Base-by-base conservation (phyloP, 2,888 invertebrate genomes). In the Tethea ocularis region DNA sequence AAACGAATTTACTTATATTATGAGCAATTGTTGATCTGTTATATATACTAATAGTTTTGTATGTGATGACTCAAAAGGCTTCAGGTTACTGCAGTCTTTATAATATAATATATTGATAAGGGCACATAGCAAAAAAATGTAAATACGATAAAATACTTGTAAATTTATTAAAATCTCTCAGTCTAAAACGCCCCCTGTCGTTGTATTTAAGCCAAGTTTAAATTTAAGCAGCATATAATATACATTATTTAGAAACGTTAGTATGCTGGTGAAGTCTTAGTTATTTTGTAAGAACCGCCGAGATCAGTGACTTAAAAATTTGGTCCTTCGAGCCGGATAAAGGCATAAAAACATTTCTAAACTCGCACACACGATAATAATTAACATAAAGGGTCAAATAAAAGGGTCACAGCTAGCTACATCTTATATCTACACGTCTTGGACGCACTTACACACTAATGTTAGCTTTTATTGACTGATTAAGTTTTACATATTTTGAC, bases 401-500 rank as follows among this genome's bases (percentile, higher is more conserved):
- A 69, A 69, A 67, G 67, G 67, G 71, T 68, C 64, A 33, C 53
- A 67, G 68, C 74, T 67, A 72, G 64, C 67, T 57, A 63, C 60
- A 53, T 56, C 66, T 72, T 77, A 75, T 10, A 69, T 56, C 69
- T 80, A 83, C 71, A 72, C 89, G 88, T 88, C 89, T 89, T 84
- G 71, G 89, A 89, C 89, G 88, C 77, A 69, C 77, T 83, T 85
- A 82, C 60, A 51, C 61, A 51, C 80, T 82, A 82, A 61, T 64
- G 68, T 81, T 80, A 81, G 72, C 75, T 71, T 66, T 71, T 75
- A 75, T 69, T 79, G 80, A 80, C 72, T 68, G 67, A 64, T 70
- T 64, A 66, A 64, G 61, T 60, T 61, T 64, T 64, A 59, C 62
- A 38, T 38, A n/a, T 36, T n/a, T 63, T 59, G 61, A 59, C 62